A percentile compares a stretch with the other conserved stretches of the same genome.
These are phyloP conservation scores for Pristionchus arcanus DNA, from an alignment of 2,888 invertebrate species.

Conservation along the genomic window DNA sequence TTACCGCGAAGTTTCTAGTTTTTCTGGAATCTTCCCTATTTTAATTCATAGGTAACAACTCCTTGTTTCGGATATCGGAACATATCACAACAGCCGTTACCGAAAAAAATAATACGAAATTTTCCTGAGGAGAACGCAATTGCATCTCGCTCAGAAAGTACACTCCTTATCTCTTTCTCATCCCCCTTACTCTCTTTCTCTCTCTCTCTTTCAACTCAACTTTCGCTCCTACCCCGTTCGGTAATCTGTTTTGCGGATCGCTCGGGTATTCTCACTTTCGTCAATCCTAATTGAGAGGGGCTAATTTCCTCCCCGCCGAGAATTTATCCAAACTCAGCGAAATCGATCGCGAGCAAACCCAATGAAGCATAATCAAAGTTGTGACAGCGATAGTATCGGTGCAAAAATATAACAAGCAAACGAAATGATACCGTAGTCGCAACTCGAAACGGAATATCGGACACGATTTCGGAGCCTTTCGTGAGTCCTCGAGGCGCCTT, in stretches of 20 bases:
- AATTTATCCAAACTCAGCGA: background rate
- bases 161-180: background rate
- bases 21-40: no score
- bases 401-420: background rate
- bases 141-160: background rate
- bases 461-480: constrained; percentile 50
- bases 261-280: constrained; percentile 14
- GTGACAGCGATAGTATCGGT: background rate
- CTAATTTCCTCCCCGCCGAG: background rate
- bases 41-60: no score
- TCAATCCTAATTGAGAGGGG: background rate
- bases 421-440: constrained; percentile 16
- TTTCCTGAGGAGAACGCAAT: no score
- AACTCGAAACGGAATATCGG: constrained; percentile 45
- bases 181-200: background rate
- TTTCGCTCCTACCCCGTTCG: constrained; percentile 27
- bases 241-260: constrained; percentile 16
- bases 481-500: constrained; percentile 38
- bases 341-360: background rate
- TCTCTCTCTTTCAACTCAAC: background rate
- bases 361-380: constrained; percentile 1
- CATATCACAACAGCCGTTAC: no score
- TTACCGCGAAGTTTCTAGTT: no score
- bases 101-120: no score
- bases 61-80: no score